A percentile compares a stretch with the other conserved stretches of the same genome.
Evolutionary conservation across 1,140 invertebrate species (phyloP).

Genomic region (Phocides pigmalion): DNA sequence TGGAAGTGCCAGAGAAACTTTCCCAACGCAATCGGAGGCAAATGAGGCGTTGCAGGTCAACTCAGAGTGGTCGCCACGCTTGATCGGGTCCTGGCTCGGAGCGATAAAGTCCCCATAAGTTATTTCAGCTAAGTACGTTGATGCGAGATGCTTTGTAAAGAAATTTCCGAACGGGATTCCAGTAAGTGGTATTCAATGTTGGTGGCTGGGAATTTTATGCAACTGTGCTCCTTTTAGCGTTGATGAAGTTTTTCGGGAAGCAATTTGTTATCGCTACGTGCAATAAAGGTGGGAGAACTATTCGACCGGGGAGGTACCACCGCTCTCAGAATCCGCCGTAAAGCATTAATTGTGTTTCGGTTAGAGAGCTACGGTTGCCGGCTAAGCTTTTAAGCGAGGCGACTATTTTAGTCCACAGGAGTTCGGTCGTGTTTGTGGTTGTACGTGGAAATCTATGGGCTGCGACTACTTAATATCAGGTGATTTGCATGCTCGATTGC

Average conservation of each 20-base stretch:
- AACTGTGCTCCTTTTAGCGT: conserved; percentile 7
- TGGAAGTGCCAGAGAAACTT: neutral
- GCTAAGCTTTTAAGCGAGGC: too few relatives aligned
- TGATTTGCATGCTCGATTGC: too few relatives aligned
- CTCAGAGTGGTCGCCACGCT: neutral
- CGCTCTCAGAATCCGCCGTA: too few relatives aligned
- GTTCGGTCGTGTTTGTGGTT: too few relatives aligned
- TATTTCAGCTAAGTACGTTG: conserved; percentile 27
- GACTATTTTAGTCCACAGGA: too few relatives aligned
- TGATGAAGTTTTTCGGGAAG: neutral
- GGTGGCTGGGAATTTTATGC: conserved; percentile 14
- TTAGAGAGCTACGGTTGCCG: too few relatives aligned
- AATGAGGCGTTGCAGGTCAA: conserved; percentile 20
- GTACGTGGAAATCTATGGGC: too few relatives aligned
- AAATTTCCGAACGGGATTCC: conserved; percentile 16
- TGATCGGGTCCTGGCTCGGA: neutral
- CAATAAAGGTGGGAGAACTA: too few relatives aligned
- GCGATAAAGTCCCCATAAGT: conserved; percentile 21
- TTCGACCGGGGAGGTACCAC: too few relatives aligned
- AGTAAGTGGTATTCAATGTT: conserved; percentile 11
- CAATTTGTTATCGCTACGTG: too few relatives aligned
- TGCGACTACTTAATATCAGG: too few relatives aligned
- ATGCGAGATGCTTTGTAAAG: conserved; percentile 21
- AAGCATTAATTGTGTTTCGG: too few relatives aligned
- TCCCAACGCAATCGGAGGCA: conserved; percentile 6